Evolutionary conservation across 2,888 invertebrate genomes (phyloP), one percentile per base, ranked within the genome.

Genomic region (Erpobdella octoculata): DNA sequence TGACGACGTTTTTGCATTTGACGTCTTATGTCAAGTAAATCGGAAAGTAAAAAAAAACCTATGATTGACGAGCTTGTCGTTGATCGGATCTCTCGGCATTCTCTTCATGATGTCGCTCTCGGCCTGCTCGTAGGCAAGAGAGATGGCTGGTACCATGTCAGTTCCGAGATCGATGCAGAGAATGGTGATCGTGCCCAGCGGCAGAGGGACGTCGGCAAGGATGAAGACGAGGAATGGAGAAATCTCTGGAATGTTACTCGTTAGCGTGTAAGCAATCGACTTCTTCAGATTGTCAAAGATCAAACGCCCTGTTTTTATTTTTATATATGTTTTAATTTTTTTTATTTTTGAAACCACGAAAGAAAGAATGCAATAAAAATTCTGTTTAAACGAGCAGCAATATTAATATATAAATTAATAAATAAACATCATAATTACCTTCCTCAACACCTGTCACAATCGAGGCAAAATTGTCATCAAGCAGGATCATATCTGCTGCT

Each of bases 101-200:
- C 91, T 88, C 88, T 91, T 92, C 92, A 92, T 92, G 83, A 92
- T 92, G 87, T 92, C 92, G 78, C 90, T 89, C 85, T 92, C 92
- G 75, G 69, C 69, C 25, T 41, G 48, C 36, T 69, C 69, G 21
- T 69, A 69, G 1, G 69, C 69, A n/a, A 69, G 91, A 90, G 92
- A 91, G 84, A 92, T 92, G 80, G 92, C 92, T 83, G 92, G 92
- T 82, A 89, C 86, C 92, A 94, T 93, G 88, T 95, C 94, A 82
- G 94, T 95, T 88, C 94, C 95, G 84, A 95, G 88, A 89, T 95
- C 95, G 86, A 95, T 95, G 88, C 94, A 94, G 78, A 95, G 89
- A 86, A 95, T 95, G 77, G 93, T 94, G 78, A 95, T 93, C 73
- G 94, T 94, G 81, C 94, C 94, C 78, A 95, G 88, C 69, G 94